Percentiles rank a stretch among this genome's conserved stretches.
phyloP scores from a whole-genome alignment of 2,113 vertebrate genomes.

The Chaetops frenatus region DNA sequence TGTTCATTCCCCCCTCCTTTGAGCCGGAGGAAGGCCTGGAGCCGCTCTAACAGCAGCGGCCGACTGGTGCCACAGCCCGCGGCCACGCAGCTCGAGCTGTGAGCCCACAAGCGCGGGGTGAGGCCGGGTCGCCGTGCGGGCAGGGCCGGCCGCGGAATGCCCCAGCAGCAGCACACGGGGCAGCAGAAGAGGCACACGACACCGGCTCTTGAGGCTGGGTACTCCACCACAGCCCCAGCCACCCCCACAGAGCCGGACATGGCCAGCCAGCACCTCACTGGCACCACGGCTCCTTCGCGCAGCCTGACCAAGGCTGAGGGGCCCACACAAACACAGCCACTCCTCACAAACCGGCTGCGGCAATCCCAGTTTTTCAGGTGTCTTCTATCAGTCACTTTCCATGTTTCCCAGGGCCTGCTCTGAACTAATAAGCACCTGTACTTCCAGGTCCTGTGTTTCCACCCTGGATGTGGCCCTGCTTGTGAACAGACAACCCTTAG shows the following conservation, averaged over 20 bases:
- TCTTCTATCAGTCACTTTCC: accelerated
- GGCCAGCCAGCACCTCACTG: not conserved
- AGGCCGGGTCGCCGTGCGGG: accelerated
- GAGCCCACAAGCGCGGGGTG: accelerated
- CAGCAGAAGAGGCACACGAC: accelerated
- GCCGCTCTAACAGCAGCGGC: not conserved
- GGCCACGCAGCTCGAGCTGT: not conserved
- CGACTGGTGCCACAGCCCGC: not conserved
- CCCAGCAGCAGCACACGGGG: accelerated
- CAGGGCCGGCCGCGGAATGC: accelerated
- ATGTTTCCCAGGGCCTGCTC: not conserved
- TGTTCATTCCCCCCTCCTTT: not conserved
- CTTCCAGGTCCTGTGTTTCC: not conserved
- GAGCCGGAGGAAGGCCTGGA: not conserved
- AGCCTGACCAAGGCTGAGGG: accelerated
- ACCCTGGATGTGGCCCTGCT: accelerated
- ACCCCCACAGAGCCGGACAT: accelerated
- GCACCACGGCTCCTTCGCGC: accelerated
- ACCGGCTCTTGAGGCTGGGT: not conserved
- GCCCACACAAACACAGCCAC: accelerated
- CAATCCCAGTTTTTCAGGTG: not conserved
- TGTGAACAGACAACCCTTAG: accelerated
- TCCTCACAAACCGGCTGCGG: not conserved
- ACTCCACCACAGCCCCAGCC: accelerated
- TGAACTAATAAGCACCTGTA: not conserved